Evolutionary conservation across 1,140 invertebrate genomes (phyloP), one percentile per base, ranked within the genome.

Genomic region (Lordiphosa collinella): DNA sequence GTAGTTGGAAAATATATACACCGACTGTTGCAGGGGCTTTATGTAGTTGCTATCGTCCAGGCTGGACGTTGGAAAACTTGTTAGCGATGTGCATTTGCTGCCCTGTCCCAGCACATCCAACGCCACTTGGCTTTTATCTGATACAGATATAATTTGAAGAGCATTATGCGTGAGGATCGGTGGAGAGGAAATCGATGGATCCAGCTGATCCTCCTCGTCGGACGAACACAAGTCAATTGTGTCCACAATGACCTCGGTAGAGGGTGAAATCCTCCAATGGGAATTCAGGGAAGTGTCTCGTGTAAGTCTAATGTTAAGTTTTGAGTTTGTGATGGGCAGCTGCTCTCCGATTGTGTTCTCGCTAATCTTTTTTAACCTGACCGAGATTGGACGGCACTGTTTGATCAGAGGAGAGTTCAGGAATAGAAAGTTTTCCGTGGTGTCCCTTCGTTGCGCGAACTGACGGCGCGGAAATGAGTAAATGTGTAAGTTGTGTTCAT

Each of bases 141-240:
- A 41, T 36, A 73, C 58, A 11, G 71, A 51, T 38, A 85, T 72
- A 48, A 67, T 49, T 31, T 63, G 47, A 16, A 61, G 40, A 22
- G 41, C 53, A 46, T 74, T 51, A 2, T 55, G 54, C 14, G 52
- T 66, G 40, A 55, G 36, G 13, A 50, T 49, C 57, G 55, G 59
- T 7, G 59, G 35, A 5, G 50, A 43, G 4, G 25, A n/a, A 13
- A 46, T 55, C 16, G 43, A 12, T 22, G 61, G 35, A 14, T 66
- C 87, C 5, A 25, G 5, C 3, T 91, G 34, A 34, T 67, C 55
- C 29, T 73, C 88, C 5, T 91, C 91, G 29, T 91, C 91, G 0
- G 91, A 91, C 7, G 91, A 91, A 55, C 91, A 91, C 9, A 91
- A 89, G 64, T 91, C 89, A 53, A 91, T 90, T 52, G 90, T 79